Percentiles rank a stretch among this genome's conserved stretches.
Evolutionary conservation across 1,140 invertebrate genomes (phyloP).

Genomic region (Solenopsis invicta): DNA sequence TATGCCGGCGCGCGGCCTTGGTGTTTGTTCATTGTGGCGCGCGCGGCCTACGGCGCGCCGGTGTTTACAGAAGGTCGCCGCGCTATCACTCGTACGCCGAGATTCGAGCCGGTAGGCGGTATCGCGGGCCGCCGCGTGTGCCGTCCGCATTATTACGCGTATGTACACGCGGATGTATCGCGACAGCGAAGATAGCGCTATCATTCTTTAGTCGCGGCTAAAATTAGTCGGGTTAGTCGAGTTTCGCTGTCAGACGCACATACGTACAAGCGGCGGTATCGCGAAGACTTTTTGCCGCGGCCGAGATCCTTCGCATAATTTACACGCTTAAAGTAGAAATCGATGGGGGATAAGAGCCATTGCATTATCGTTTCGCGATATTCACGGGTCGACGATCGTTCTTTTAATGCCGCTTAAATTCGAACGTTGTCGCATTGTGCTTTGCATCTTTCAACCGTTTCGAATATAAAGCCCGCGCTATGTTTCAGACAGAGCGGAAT

Average conservation of each 20-base stretch:
- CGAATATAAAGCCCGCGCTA: background rate
- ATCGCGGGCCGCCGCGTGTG: background rate
- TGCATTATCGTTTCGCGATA: background rate
- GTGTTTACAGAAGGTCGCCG: background rate
- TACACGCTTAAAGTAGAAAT: background rate
- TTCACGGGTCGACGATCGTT: background rate
- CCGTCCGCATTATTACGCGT: background rate
- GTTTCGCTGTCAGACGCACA: no score
- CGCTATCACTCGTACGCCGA: background rate
- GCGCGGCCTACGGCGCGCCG: background rate
- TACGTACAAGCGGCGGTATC: background rate
- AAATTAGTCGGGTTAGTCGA: no score
- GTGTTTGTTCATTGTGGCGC: background rate
- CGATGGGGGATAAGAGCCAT: background rate
- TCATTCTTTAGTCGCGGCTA: background rate
- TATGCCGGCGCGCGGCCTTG: background rate
- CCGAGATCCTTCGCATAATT: background rate
- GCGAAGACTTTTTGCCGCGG: background rate
- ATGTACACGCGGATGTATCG: background rate
- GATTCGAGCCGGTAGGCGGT: background rate
- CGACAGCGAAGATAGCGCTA: background rate
- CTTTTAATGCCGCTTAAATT: background rate
- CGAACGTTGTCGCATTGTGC: background rate
- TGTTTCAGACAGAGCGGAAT: background rate
- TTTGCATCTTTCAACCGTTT: constrained; percentile 1